Conservation (phyloP, 2,113 vertebrate species). For the Ramphastos sulfuratus region DNA sequence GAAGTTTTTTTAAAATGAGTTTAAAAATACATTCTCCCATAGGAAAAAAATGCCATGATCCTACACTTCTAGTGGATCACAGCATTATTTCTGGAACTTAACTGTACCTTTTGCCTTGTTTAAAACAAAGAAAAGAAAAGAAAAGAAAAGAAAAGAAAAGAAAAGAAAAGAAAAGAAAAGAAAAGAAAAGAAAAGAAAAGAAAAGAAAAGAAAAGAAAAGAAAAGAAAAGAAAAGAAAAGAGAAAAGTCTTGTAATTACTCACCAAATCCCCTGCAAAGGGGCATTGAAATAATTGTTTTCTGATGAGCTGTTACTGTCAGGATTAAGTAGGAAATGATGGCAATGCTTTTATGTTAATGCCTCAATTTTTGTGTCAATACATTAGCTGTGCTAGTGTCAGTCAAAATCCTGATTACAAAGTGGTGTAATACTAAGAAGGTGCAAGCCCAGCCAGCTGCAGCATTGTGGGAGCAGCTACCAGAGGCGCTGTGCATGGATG, state of each 20-base stretch:
- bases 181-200: no score
- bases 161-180: no score
- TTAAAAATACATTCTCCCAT: constrained; percentile 35
- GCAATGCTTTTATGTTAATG: constrained; percentile 14
- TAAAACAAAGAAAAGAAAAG: neutral
- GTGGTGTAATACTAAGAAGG: neutral
- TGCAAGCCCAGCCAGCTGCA: neutral
- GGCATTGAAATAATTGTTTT: neutral
- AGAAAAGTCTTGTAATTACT: neutral
- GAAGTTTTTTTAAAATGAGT: constrained; percentile 40
- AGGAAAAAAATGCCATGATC: constrained; percentile 37
- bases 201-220: no score
- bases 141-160: no score
- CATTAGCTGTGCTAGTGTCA: neutral
- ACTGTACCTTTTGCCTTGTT: neutral
- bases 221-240: neutral
- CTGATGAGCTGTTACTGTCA: neutral
- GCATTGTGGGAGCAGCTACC: fast-evolving
- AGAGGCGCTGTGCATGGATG: fast-evolving
- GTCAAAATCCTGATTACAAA: neutral
- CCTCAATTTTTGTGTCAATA: neutral
- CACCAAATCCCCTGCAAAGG: neutral
- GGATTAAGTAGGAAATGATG: neutral
- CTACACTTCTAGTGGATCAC: neutral
- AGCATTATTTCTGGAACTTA: constrained; percentile 37